Evolutionary conservation across 2,113 vertebrate genomes (phyloP).

Genomic region (Lasiurus cinereus): DNA sequence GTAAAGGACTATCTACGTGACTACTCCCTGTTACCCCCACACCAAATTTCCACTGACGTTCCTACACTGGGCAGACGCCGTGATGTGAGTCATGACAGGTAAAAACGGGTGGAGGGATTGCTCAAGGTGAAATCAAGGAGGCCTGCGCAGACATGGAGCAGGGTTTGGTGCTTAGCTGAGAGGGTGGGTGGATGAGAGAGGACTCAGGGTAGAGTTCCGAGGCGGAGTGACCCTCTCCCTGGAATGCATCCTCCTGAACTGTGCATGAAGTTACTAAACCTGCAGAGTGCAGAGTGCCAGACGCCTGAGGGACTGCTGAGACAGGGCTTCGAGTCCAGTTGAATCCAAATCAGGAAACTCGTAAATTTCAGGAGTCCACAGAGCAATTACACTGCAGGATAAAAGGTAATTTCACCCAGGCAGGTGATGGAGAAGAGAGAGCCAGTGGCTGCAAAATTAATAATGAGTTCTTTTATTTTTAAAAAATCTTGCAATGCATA

Average conservation of each 20-base stretch:
- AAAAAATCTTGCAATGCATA: neutral
- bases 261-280: neutral
- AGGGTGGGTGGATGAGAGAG: neutral
- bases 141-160: accelerated
- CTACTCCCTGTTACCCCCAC: accelerated
- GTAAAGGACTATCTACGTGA: neutral
- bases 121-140: neutral
- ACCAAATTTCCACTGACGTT: neutral
- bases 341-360: neutral
- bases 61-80: neutral
- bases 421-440: neutral
- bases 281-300: neutral
- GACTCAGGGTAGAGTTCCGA: accelerated
- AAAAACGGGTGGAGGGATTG: neutral
- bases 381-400: neutral
- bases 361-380: neutral
- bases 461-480: neutral
- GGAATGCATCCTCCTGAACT: neutral
- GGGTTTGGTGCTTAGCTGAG: neutral
- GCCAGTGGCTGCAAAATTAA: neutral
- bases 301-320: neutral
- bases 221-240: no score
- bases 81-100: neutral
- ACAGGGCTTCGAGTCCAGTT: neutral
- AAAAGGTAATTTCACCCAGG: conserved; percentile 3